phyloP scores from a whole-genome alignment of 2,888 invertebrate species.

The Pasiphila rectangulata region DNA sequence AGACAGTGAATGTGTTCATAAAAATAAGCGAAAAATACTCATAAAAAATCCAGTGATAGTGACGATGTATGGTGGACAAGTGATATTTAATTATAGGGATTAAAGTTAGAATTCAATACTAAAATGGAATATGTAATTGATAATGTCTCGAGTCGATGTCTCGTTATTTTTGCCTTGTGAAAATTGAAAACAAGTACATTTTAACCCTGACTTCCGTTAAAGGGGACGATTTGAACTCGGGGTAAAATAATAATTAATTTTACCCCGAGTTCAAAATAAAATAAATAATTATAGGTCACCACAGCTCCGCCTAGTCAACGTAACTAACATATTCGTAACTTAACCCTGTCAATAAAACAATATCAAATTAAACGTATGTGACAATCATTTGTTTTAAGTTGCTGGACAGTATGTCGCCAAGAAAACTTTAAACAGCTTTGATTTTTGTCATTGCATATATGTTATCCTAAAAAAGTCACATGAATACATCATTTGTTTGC shows the following conservation, averaged over 20 bases:
- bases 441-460: too few relatives aligned
- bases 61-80: conserved; percentile 56
- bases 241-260: too few relatives aligned
- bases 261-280: conserved; percentile 3
- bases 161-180: background rate
- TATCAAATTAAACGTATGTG: conserved; percentile 17
- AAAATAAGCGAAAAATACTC: conserved; percentile 61
- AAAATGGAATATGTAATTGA: background rate
- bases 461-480: too few relatives aligned
- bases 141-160: background rate
- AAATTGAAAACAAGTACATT: too few relatives aligned
- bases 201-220: too few relatives aligned
- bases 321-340: too few relatives aligned
- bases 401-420: conserved; percentile 4
- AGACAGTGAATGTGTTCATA: conserved; percentile 67
- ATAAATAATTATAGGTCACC: conserved; percentile 38
- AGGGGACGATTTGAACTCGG: too few relatives aligned
- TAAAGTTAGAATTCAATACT: conserved; percentile 13
- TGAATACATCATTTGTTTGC: too few relatives aligned
- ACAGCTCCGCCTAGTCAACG: conserved; percentile 75
- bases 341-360: too few relatives aligned
- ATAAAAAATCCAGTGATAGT: conserved; percentile 68
- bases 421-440: conserved; percentile 2
- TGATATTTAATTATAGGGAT: conserved; percentile 61
- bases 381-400: too few relatives aligned